Percentiles rank a stretch among this genome's conserved stretches.
These are phyloP conservation scores for Amphilophus citrinellus DNA, from an alignment of 2,113 vertebrate genomes.

Conservation along the genomic window DNA sequence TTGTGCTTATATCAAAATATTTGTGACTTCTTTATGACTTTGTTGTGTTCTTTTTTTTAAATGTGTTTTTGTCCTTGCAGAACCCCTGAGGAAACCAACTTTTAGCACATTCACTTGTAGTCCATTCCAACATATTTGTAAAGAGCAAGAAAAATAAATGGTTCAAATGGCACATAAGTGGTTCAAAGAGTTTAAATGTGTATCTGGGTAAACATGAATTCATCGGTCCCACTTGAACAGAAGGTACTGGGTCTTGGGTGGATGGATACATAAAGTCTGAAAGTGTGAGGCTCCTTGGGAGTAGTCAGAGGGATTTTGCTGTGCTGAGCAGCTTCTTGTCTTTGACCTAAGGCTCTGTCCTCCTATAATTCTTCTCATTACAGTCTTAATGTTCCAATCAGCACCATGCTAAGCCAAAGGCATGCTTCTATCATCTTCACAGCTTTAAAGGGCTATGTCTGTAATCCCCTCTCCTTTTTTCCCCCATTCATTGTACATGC, in stretches of 20 bases:
- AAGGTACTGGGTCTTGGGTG: background rate
- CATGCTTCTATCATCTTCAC: constrained; percentile 2
- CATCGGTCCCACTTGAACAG: background rate
- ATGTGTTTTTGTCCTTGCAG: constrained; percentile 13
- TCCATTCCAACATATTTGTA: background rate
- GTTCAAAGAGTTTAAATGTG: background rate
- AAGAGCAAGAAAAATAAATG: background rate
- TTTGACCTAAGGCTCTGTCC: constrained; percentile 45
- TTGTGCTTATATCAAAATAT: constrained; percentile 3
- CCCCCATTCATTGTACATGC: background rate
- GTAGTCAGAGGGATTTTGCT: constrained; percentile 23
- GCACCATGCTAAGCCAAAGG: constrained; percentile 20
- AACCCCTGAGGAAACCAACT: background rate
- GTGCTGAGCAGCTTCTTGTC: constrained; percentile 32
- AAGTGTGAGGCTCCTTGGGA: background rate
- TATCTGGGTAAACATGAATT: background rate
- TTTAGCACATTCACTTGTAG: background rate
- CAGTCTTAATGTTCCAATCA: constrained; percentile 61
- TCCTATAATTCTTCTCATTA: constrained; percentile 65
- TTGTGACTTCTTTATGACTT: constrained; percentile 32
- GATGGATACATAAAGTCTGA: background rate
- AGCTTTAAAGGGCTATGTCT: constrained; percentile 15
- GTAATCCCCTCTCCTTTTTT: background rate
- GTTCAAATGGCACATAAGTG: background rate
- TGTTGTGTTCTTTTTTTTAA: constrained; percentile 10